Evolutionary conservation across 1,140 invertebrate species (phyloP).

Genomic region (Hycleus cichorii): DNA sequence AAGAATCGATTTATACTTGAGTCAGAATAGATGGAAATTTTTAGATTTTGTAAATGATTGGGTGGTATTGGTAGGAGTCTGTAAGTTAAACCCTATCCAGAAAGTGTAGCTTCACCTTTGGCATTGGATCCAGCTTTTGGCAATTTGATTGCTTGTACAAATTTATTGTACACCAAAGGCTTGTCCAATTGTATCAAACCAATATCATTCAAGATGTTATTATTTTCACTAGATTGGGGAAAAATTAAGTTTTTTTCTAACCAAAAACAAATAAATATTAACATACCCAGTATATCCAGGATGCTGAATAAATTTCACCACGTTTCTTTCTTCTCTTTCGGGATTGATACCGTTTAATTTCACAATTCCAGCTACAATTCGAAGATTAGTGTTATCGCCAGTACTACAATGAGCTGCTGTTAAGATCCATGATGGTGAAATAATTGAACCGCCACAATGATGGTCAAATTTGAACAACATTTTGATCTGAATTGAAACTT

Average conservation of each 20-base stretch:
- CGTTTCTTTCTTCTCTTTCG: conserved; percentile 41
- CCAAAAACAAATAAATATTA: too few relatives aligned
- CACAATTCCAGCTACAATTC: conserved; percentile 36
- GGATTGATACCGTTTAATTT: conserved; percentile 22
- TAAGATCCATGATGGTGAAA: too few relatives aligned
- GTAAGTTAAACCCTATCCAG: conserved; percentile 41
- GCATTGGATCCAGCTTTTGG: conserved; percentile 22
- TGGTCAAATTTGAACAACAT: too few relatives aligned
- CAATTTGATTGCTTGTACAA: conserved; percentile 46
- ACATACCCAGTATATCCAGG: conserved; percentile 40
- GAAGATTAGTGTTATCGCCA: too few relatives aligned
- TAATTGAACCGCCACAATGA: too few relatives aligned
- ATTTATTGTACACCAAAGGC: conserved; percentile 46
- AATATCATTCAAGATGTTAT: conserved; percentile 52
- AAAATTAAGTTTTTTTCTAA: too few relatives aligned
- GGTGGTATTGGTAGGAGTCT: conserved; percentile 30
- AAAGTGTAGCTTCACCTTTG: conserved; percentile 27
- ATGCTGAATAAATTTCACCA: conserved; percentile 43
- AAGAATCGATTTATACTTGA: too few relatives aligned
- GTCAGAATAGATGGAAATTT: conserved; percentile 21
- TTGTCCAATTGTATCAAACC: conserved; percentile 50
- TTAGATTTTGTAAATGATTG: conserved; percentile 36
- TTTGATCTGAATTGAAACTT: too few relatives aligned
- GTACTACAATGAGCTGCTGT: too few relatives aligned
- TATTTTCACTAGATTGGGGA: too few relatives aligned